Base-by-base conservation (phyloP, 2,888 invertebrate species). In the Toxonevra muliebris region DNA sequence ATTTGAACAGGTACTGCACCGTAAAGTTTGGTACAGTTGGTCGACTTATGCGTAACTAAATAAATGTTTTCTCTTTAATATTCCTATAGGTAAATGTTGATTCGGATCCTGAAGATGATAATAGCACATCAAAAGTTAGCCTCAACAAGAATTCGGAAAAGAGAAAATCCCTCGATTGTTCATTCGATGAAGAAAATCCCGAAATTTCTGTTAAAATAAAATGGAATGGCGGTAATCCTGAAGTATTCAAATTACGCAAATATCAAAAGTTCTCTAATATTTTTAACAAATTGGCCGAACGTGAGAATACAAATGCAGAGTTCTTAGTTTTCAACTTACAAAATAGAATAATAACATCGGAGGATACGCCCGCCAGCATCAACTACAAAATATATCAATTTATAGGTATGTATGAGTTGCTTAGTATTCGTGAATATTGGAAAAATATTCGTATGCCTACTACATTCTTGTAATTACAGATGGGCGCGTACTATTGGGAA, bases 251-350 rank as follows among this genome's bases (percentile, higher is more conserved):
- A n/a, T 48, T 79, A 13, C 76, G 82, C 3, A 77, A 76, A 69
- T 75, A 80, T 69, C 84, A 84, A 66, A 83, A 83, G 67, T 84
- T 84, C 70, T 13, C 68, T 2, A 70, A 75, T 17, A 69, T 84
- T 62, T 81, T 84, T 50, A 69, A 76, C 41, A 71, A 74, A 64
- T 68, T 83, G 48, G 78, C 83, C 0, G 65, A 79, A 58, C 78
- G 80, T 13, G 82, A 83, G 69, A 71, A 71, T 8, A 77, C 77
- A 1, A 67, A 70, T 7, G 54, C 70, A 9, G 70, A 75, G 0
- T 73, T 77, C 60, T 67, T 84, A 42, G 73, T 79, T 10, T 73
- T 84, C 4, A 82, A 78, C 62, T 69, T 77, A 53, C 72, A 83
- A 55, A 76, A 78, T 60, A 71, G 73, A 10, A 76, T 83, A 7